Evolutionary conservation across 35 echinoderm and acorn worm species (phyloP).

Genomic region (Eucidaris tribuloides): DNA sequence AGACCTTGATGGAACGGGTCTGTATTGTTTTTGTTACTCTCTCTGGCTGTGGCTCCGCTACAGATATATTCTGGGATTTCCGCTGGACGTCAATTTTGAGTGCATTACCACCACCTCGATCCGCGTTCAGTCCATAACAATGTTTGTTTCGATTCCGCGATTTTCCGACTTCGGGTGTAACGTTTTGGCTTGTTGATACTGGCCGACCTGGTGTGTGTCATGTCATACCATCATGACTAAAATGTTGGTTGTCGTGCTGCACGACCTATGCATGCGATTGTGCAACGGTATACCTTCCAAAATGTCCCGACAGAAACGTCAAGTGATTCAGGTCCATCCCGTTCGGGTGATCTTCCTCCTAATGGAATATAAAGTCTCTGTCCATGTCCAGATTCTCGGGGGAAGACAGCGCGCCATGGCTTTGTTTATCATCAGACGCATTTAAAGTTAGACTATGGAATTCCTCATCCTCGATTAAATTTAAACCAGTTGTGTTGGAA

Average conservation of each 20-base stretch:
- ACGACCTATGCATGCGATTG: conserved; percentile 10
- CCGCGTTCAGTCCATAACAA: neutral
- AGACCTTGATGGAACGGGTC: too few species aligned
- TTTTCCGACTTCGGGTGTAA: neutral
- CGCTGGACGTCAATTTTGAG: too few species aligned
- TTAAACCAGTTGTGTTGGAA: too few species aligned
- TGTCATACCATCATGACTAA: neutral
- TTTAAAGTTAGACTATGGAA: neutral
- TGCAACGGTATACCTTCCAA: neutral
- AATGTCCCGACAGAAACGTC: conserved; percentile 56
- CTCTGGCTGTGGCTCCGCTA: too few species aligned
- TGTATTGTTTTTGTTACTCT: too few species aligned
- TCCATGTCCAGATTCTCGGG: neutral
- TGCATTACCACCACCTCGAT: neutral
- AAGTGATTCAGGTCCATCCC: neutral
- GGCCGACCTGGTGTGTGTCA: too few species aligned
- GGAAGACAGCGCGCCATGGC: neutral
- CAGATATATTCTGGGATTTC: too few species aligned
- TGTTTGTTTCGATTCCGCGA: neutral
- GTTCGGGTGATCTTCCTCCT: too few species aligned
- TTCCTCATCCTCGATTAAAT: too few species aligned
- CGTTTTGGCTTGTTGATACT: too few species aligned
- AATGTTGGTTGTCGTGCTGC: neutral
- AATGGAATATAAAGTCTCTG: too few species aligned
- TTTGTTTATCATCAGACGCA: neutral